These are phyloP conservation scores for Drosophila kambysellisi DNA, from an alignment of 2,888 invertebrate species.

Conservation along the genomic window DNA sequence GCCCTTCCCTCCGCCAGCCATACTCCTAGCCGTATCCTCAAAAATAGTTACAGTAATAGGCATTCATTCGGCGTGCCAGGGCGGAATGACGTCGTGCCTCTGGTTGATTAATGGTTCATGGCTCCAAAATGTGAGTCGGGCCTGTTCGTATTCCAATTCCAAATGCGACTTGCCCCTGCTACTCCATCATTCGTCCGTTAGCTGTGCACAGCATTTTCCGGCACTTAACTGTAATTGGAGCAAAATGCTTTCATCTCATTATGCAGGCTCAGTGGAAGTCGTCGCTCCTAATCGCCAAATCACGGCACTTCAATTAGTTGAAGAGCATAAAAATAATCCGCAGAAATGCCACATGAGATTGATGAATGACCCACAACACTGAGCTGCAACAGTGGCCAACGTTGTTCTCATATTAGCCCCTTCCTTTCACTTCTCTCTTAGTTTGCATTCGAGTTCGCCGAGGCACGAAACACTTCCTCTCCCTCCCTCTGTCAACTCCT, in stretches of 20 bases:
- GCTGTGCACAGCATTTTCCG: slow-evolving; percentile 74
- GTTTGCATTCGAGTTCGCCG: slow-evolving; percentile 44
- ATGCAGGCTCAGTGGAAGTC: slow-evolving; percentile 49
- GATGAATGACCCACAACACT: slow-evolving; percentile 48
- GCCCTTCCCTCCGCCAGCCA: neutral
- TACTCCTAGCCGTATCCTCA: slow-evolving; percentile 8
- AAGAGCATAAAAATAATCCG: slow-evolving; percentile 67
- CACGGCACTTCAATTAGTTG: slow-evolving; percentile 76
- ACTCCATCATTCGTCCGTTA: slow-evolving; percentile 56
- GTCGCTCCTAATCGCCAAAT: slow-evolving; percentile 57
- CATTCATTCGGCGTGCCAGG: slow-evolving; percentile 71
- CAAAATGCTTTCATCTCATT: slow-evolving; percentile 74
- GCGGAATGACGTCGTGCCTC: slow-evolving; percentile 66
- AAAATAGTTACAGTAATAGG: slow-evolving; percentile 62
- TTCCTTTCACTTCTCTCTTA: neutral
- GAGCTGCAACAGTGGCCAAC: slow-evolving; percentile 28
- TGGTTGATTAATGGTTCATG: slow-evolving; percentile 73
- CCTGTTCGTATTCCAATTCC: slow-evolving; percentile 26
- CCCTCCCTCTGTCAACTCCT: no score
- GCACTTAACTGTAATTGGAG: slow-evolving; percentile 78
- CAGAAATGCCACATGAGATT: slow-evolving; percentile 41
- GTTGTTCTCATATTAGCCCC: neutral
- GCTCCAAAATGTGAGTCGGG: slow-evolving; percentile 40
- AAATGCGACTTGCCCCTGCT: slow-evolving; percentile 14
- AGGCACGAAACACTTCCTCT: slow-evolving; percentile 23